phyloP scores from a whole-genome alignment of 1,140 invertebrate genomes.

The Manduca sexta region DNA sequence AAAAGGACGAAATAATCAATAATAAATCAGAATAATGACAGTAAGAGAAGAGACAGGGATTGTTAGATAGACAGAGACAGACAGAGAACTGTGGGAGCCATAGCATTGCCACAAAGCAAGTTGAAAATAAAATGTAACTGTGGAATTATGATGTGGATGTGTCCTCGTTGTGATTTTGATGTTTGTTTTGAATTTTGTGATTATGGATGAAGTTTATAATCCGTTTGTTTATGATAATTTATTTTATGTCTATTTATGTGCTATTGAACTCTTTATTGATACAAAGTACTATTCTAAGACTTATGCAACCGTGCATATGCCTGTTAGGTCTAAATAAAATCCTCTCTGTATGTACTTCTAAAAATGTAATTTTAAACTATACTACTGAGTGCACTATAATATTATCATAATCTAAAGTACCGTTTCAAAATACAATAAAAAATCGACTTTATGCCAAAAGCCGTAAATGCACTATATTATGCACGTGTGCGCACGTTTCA shows the following conservation, averaged over 20 bases:
- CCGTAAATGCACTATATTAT: slow-evolving; percentile 16
- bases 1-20: slow-evolving; percentile 5
- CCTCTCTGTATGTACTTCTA: slow-evolving; percentile 7
- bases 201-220: slow-evolving; percentile 12
- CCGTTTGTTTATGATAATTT: background rate
- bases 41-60: background rate
- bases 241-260: background rate
- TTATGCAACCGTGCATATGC: slow-evolving; percentile 22
- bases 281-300: slow-evolving; percentile 11
- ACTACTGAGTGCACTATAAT: slow-evolving; percentile 32
- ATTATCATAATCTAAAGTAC: slow-evolving; percentile 3
- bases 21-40: background rate
- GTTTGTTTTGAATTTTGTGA: slow-evolving; percentile 15
- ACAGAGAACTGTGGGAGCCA: slow-evolving; percentile 40
- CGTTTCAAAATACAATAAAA: slow-evolving; percentile 8
- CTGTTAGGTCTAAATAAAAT: slow-evolving; percentile 13
- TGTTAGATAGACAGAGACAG: slow-evolving; percentile 28
- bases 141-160: slow-evolving; percentile 41
- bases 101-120: slow-evolving; percentile 68
- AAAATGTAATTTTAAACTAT: background rate
- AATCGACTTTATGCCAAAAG: slow-evolving; percentile 1
- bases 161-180: slow-evolving; percentile 25
- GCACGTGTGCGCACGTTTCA: slow-evolving; percentile 12
- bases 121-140: slow-evolving; percentile 47
- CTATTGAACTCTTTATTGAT: background rate